Base-by-base conservation (phyloP, 2,113 vertebrate genomes). In the Cathartes aura region DNA sequence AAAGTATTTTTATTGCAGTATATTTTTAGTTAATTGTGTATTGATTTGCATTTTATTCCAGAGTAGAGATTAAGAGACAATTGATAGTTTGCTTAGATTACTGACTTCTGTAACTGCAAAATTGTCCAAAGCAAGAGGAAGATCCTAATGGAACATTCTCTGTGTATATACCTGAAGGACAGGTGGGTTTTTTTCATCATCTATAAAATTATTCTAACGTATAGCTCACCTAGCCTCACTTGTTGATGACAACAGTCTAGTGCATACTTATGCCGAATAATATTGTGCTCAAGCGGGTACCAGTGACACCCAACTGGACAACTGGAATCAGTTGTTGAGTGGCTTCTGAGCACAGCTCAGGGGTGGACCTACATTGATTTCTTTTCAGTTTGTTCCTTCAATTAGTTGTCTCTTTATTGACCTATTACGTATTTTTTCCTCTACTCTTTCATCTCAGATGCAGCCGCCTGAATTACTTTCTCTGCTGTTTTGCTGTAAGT, bases 21-120 rank as follows among this genome's bases (percentile, higher is more conserved):
- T 87, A 84, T 90, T 86, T 95, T 93, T 68, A 66, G 68, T 75
- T 92, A 92, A 94, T 95, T 95, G 42, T 59, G 7, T 92, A 96
- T 94, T 56, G 80, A 84, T 92, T 89, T 13, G 2, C 29, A 83
- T 64, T 92, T 83, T 81, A 90, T 87, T 90, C 63, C 42, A 48
- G 34, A 59, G 47, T 45, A 93, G 38, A 89, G 59, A 84, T 93
- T 89, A 95, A 92, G 50, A 59, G 15, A 52, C 27, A 89, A 78
- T 36, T 90, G 52, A 78, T 71, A 78, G 30, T 78, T 72, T 87
- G 29, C 59, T 89, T 90, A 30, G 78, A 83, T 89, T 76, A 59
- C 42, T 74, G 62, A 92, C 47, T 86, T 84, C 64, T 89, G 17
- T 24, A 59, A 34, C 75, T 48, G n/a, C 30, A 75, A 63, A 89